Percentiles rank a stretch among this genome's conserved stretches.
Conservation (phyloP, 2,888 invertebrate genomes). For the Furcula furcula region DNA sequence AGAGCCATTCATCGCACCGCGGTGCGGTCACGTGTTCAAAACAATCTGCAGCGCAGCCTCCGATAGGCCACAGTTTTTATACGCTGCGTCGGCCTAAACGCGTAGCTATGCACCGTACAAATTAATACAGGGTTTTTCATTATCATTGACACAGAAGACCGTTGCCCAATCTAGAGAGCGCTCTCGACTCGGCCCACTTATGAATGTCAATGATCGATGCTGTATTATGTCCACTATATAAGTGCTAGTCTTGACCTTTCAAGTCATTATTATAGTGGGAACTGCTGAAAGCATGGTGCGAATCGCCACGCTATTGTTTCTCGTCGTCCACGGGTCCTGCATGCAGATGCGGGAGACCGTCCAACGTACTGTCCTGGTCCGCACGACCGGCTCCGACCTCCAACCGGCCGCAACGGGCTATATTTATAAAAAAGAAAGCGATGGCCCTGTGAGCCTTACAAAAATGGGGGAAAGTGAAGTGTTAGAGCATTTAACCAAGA, state of each 20-base stretch:
- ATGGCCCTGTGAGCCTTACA: conserved; percentile 71
- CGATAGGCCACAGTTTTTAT: conserved; percentile 27
- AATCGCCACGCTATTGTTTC: conserved; percentile 45
- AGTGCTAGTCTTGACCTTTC: conserved; percentile 63
- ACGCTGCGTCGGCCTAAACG: conserved; percentile 37
- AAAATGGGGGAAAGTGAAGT: conserved; percentile 71
- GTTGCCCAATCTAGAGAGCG: conserved; percentile 75
- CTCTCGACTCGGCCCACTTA: conserved; percentile 64
- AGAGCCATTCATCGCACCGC: conserved; percentile 1
- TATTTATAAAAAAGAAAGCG: conserved; percentile 74
- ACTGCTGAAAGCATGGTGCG: conserved; percentile 60
- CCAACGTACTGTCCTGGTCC: conserved; percentile 78
- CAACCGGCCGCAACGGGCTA: conserved; percentile 83
- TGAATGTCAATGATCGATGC: conserved; percentile 70
- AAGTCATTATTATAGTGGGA: conserved; percentile 59
- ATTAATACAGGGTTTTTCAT: conserved; percentile 73
- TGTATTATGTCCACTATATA: conserved; percentile 72
- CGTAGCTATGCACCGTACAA: conserved; percentile 68
- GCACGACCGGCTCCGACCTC: conserved; percentile 80
- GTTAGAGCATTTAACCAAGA: conserved; percentile 64
- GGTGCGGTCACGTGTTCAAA: conserved; percentile 19
- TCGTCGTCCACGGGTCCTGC: conserved; percentile 46
- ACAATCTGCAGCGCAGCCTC: conserved; percentile 10
- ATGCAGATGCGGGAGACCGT: conserved; percentile 76
- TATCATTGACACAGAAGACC: conserved; percentile 79